Conservation (phyloP, 2,797 vertebrate genomes). For the Ptychadena robeensis region DNA sequence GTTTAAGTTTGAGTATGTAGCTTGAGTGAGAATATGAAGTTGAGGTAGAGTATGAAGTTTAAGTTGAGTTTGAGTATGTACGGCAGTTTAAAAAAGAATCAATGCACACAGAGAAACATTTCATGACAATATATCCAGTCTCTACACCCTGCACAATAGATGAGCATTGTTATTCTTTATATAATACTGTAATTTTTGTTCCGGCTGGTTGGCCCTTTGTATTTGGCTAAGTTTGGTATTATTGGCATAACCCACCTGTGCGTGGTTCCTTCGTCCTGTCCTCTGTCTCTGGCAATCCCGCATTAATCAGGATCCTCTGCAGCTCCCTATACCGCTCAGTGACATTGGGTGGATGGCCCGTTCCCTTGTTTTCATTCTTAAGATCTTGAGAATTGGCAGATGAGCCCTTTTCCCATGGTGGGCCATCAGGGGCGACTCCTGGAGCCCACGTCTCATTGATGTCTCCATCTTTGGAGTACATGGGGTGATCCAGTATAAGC, state of each 20-base stretch:
- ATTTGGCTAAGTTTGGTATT: neutral
- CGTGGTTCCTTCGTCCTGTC: conserved; percentile 71
- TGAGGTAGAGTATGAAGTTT: no score
- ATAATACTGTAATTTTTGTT: neutral
- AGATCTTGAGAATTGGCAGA: neutral
- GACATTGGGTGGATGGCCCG: conserved; percentile 66
- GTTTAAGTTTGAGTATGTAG: no score
- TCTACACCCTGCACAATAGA: neutral
- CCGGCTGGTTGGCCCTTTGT: neutral
- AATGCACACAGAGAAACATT: no score
- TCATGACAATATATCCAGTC: no score
- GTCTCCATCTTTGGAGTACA: conserved; percentile 66
- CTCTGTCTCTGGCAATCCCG: conserved; percentile 76
- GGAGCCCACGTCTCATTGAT: conserved; percentile 39
- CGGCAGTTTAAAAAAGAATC: no score
- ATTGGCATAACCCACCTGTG: conserved; percentile 66
- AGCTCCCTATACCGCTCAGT: conserved; percentile 68
- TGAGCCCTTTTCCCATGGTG: conserved; percentile 31
- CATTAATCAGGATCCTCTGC: conserved; percentile 75
- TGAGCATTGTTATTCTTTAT: neutral
- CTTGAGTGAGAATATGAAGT: no score
- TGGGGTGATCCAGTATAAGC: conserved; percentile 60
- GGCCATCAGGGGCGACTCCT: conserved; percentile 32
- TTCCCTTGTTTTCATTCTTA: conserved; percentile 27
- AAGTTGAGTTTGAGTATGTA: no score